Evolutionary conservation across 2,888 invertebrate species (phyloP), one percentile per base, ranked within the genome.

Genomic region (Ormyrus nitidulus): DNA sequence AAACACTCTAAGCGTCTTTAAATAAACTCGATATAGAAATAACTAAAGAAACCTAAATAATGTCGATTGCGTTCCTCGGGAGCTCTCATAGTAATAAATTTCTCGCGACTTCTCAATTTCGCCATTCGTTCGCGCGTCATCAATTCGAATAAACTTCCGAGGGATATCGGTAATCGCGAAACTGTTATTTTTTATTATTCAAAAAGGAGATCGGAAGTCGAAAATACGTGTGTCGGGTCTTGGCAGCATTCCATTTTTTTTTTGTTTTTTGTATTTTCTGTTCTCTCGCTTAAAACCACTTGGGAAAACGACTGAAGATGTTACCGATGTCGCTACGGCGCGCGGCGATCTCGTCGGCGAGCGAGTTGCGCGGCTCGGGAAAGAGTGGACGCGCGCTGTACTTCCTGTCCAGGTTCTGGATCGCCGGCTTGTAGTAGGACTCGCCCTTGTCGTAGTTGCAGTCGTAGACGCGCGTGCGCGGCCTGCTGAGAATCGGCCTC

Each of bases 371-470:
- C 82, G 89, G 87, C 85, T 90, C 90, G 74, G 88, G 83, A 86
- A 89, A 89, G 72, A 90, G 85, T 74, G 92, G 92, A 79, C 93
- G 91, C 74, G 92, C 92, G 82, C 92, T 92, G 87, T 93, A 93
- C 91, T 95, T 96, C 84, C 94, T 93, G 89, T 96, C 95, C 84
- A 96, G 91, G 79, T 94, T 93, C 89, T 96, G 95, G 66, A 96
- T 91, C 83, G 95, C 94, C 10, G 95, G 94, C 85, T 94, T 94
- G 92, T 96, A 96, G 90, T 96, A 95, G 86, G 95, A 95, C 91
- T 96, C 95, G 77, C 96, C 96, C 88, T 95, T 95, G 91, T 95
- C 94, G 91, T 96, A 96, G 91, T 96, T 96, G 90, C 95, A 95
- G 88, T 96, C 95, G 90, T 97, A 96, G 87, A 96, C 94, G 90